Base-by-base conservation (phyloP, 2,797 vertebrate species). In the Enteromius afrohamiltoni region DNA sequence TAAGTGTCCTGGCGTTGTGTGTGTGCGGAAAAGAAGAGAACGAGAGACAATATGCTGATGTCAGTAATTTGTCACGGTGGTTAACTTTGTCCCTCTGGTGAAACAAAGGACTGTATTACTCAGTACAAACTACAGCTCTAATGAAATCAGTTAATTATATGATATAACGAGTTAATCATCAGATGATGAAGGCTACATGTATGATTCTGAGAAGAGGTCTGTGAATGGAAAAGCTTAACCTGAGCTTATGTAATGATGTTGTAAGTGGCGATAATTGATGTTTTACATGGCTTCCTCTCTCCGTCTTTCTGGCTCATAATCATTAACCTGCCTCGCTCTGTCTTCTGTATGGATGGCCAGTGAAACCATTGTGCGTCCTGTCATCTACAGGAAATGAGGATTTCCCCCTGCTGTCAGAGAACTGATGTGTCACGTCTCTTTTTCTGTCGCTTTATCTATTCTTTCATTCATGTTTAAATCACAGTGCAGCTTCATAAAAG, bases 301-400 rank as follows among this genome's bases (percentile, higher is more conserved):
- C 90, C 86, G 89, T 83, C 69, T 60, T 31, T 69, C 65, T 53
- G 67, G 77, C 84, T 85, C 83, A 88, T 91, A 94, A 96, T 95
- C 94, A 96, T 95, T 96, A 96, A 96, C 95, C 94, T 92, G 93
- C 90, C 86, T 88, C 88, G 85, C 90, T 92, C 89, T 92, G 89
- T 85, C 88, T 89, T 92, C 91, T 92, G 83, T 93, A 93, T 90
- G 93, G 93, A 94, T 89, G 88, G 89, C 90, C 91, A 90, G 91
- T 91, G 91, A 90, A 89, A 90, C 91, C 86, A 93, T 95, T 95
- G 94, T 95, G 92, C 47, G 87, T 89, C 87, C 91, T 94, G 94
- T 95, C 94, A 94, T 93, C 93, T 93, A 92, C 94, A 95, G 95
- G 95, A 95, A 96, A 94, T 92, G 92, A 79, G 90, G 91, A 93